These are phyloP conservation scores for Phoebastria nigripes DNA, from an alignment of 2,797 vertebrate species.

Conservation along the genomic window DNA sequence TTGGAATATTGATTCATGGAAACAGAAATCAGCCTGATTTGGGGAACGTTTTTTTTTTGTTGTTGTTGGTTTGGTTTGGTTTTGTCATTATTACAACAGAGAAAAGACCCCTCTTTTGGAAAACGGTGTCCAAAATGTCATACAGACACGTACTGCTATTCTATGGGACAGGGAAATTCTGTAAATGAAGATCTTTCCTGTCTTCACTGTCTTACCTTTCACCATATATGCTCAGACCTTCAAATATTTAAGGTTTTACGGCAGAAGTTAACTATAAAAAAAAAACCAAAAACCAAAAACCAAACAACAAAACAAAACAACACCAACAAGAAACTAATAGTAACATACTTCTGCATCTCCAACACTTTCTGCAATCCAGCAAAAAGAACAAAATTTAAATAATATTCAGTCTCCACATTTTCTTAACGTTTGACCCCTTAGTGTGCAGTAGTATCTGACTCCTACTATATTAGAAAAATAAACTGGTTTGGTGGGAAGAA, in stretches of 20 bases:
- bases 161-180: not conserved
- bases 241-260: not conserved
- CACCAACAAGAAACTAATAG: not conserved
- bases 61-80: not conserved
- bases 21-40: not conserved
- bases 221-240: not conserved
- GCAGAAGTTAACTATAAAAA: not conserved
- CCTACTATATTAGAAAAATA: not conserved
- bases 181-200: not conserved
- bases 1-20: not conserved
- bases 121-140: not conserved
- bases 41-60: not conserved
- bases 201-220: not conserved
- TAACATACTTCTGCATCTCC: not conserved
- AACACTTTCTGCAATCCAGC: not conserved
- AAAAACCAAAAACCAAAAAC: no score
- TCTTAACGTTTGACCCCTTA: conserved; percentile 4
- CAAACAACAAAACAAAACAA: no score
- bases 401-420: not conserved
- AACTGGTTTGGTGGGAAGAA: conserved; percentile 10
- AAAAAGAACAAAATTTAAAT: conserved; percentile 12
- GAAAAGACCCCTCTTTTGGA: not conserved
- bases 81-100: not conserved
- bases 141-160: not conserved
- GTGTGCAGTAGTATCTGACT: not conserved